Percentiles rank a stretch among this genome's conserved stretches.
Conservation (phyloP, 2,113 vertebrate genomes). For the Solea senegalensis region DNA sequence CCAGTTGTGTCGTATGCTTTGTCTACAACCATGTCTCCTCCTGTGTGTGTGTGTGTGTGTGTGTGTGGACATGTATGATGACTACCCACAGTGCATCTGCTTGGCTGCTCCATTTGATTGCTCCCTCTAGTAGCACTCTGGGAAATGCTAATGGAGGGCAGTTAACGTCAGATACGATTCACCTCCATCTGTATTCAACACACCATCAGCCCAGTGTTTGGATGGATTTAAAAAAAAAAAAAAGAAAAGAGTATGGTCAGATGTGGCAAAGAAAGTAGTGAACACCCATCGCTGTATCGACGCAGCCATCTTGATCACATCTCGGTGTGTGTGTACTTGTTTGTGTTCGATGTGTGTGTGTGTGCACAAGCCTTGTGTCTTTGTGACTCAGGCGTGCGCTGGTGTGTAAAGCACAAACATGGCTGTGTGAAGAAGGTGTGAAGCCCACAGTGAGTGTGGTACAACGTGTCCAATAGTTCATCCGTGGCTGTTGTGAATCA, state of each 20-base stretch:
- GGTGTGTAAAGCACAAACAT: slow-evolving; percentile 39
- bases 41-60: slow-evolving; percentile 11
- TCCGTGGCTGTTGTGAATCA: slow-evolving; percentile 47
- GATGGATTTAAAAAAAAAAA: background rate
- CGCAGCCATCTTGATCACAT: slow-evolving; percentile 20
- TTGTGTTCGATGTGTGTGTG: background rate
- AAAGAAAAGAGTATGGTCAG: background rate
- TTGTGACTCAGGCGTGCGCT: slow-evolving; percentile 36
- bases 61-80: slow-evolving; percentile 10
- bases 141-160: slow-evolving; percentile 68
- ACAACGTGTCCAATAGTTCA: slow-evolving; percentile 49
- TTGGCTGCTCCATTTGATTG: slow-evolving; percentile 59
- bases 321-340: background rate
- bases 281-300: slow-evolving; percentile 5
- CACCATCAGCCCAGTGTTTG: slow-evolving; percentile 2
- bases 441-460: slow-evolving; percentile 38
- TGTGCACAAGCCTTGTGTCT: slow-evolving; percentile 11
- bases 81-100: slow-evolving; percentile 41
- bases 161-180: slow-evolving; percentile 53
- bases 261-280: slow-evolving; percentile 12
- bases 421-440: slow-evolving; percentile 34
- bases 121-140: slow-evolving; percentile 45
- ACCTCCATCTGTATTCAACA: slow-evolving; percentile 23
- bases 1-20: slow-evolving; percentile 13
- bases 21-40: background rate